phyloP scores from a whole-genome alignment of 2,797 vertebrate genomes.

The Peromyscus attwateri region DNA sequence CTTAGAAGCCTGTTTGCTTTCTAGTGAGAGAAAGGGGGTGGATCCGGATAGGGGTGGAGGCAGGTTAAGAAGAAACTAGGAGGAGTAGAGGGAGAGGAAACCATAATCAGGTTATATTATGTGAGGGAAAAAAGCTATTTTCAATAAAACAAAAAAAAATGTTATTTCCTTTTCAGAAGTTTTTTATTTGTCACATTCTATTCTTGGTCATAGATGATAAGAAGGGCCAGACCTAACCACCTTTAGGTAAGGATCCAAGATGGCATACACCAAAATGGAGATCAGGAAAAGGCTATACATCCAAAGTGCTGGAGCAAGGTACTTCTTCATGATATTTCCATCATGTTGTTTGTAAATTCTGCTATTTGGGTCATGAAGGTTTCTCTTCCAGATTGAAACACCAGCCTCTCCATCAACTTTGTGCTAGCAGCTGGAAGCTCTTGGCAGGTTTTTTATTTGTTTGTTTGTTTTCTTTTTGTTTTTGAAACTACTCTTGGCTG shows the following conservation, averaged over 20 bases:
- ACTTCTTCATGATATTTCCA: background rate
- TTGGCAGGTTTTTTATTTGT: background rate
- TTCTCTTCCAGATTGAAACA: background rate
- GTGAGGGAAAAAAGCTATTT: background rate
- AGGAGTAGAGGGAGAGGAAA: background rate
- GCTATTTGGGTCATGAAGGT: background rate
- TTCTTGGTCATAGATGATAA: constrained; percentile 40
- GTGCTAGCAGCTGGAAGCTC: background rate
- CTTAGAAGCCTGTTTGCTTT: background rate
- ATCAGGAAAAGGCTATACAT: background rate
- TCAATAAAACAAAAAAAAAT: background rate
- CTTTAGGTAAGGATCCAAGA: constrained; percentile 36
- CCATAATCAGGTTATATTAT: background rate
- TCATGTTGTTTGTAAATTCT: background rate
- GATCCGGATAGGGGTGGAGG: background rate
- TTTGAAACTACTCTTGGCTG: background rate
- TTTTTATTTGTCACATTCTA: constrained; percentile 44
- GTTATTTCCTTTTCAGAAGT: constrained; percentile 13
- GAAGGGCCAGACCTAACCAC: background rate
- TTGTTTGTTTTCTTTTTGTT: background rate
- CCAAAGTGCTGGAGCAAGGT: background rate
- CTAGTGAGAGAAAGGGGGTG: background rate
- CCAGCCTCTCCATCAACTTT: background rate
- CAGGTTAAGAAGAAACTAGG: background rate
- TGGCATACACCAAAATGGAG: background rate